Base-by-base conservation (phyloP, 2,113 vertebrate genomes). In the Scatophagus argus region DNA sequence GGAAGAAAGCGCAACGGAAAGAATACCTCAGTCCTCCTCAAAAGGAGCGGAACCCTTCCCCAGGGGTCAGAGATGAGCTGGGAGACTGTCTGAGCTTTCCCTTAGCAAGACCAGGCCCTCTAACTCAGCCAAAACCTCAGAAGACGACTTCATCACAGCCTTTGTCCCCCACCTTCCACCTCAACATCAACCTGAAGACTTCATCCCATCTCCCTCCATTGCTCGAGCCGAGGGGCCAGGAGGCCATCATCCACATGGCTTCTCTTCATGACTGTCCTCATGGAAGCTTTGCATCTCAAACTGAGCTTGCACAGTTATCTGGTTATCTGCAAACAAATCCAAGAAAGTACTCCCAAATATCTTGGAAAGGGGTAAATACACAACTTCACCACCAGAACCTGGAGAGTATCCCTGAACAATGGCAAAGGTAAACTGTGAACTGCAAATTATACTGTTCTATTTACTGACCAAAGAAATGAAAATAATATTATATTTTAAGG, bases 151-250 rank as follows among this genome's bases (percentile, higher is more conserved):
- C 74, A 43, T 62, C 79, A 1, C 77, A 70, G 67, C 69, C 78
- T 71, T 13, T 82, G 21, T 14, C 72, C 5, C 51, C 88, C 0
- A 38, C 64, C 5, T n/a, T 83, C 62, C 83, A 91, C 73, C 14
- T 84, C 63, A 88, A 55, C 21, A 39, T 84, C 70, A 82, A 88
- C 77, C 12, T 86, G 52, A 85, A 58, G 19, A 27, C 83, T 9
- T 49, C 77, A 2, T 73, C 87, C 43, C 69, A 81, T 17, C 43
- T 74, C 13, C 44, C 63, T 23, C 47, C 82, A 1, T 49, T 83
- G n/a, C 43, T 73, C 21, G 65, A 47, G 74, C 89, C 49, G 61
- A 68, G 65, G 12, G 70, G 54, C 55, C 80, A 58, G 46, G 82
- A 77, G 16, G 29, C 63, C 21, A 27, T 84, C 74, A 2, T 60